Conservation (phyloP, 2,113 vertebrate genomes). For the Cepphus grylle region DNA sequence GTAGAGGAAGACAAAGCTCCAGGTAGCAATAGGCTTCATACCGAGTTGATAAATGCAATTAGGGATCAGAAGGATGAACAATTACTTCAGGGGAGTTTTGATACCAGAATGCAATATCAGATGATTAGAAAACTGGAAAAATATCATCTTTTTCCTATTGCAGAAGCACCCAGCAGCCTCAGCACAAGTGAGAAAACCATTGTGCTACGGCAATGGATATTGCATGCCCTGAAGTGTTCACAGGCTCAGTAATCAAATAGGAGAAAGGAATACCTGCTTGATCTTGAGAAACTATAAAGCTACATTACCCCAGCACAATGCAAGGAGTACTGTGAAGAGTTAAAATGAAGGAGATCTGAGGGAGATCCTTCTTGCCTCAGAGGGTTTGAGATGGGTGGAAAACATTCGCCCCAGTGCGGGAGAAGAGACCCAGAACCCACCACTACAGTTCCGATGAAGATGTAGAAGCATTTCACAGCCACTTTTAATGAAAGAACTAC, state of each 20-base stretch:
- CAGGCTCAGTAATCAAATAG: background rate
- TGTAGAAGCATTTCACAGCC: background rate
- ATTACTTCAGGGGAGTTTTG: conserved; percentile 53
- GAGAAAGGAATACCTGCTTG: background rate
- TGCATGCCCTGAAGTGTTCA: conserved; percentile 24
- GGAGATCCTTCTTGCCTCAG: background rate
- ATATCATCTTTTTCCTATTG: background rate
- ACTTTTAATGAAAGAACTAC: background rate
- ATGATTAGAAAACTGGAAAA: conserved; percentile 49
- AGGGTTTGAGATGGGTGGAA: background rate
- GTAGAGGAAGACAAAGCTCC: conserved; percentile 55
- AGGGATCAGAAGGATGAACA: conserved; percentile 57
- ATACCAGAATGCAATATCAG: conserved; percentile 48
- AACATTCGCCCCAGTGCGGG: fast-evolving
- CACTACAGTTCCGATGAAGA: background rate
- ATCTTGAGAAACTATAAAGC: background rate
- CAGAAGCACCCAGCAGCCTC: background rate
- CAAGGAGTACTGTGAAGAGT: background rate
- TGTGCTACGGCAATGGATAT: background rate
- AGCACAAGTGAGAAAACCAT: background rate
- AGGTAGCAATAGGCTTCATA: conserved; percentile 55
- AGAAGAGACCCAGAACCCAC: background rate
- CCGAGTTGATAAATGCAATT: conserved; percentile 60
- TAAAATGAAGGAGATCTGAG: background rate
- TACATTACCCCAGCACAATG: background rate